Base-by-base conservation (phyloP, 2,888 invertebrate species). In the Yponomeuta evonymella region DNA sequence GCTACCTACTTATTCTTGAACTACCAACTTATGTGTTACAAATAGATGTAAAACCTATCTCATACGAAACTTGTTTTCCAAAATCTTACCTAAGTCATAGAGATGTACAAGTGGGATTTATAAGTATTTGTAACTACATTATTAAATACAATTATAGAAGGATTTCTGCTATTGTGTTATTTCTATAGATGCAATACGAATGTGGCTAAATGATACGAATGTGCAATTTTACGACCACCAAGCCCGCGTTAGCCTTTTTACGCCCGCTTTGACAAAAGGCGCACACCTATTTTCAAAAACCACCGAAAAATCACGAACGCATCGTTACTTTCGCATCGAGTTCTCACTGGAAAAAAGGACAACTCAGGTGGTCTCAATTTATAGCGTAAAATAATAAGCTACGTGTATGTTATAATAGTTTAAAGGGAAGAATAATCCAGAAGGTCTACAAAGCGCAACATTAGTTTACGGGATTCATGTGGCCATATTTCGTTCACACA, bases 381-480 rank as follows among this genome's bases (percentile, higher is more conserved):
- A 88, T 83, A 81, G 84, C 79, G 86, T 84, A 83, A 90, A 89
- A 90, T 90, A 88, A 88, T 88, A 87, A 85, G 83, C 86, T 87
- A 87, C 84, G 80, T 82, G 82, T 83, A 15, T 58, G 2, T 58
- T 58, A 58, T 58, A 58, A 58, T 58, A 58, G 51, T 58, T 43
- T 12, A 83, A 79, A 85, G 83, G n/a, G n/a, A 12, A 12, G 23
- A 6, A 48, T 12, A 30, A 51, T 48, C 65, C 48, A 66, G 65
- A 65, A 48, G 51, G 43, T 33, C 15, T 29, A 2, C 62, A 30
- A 51, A 33, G 67, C 30, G 33, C 5, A 5, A 33, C 33, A 5
- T 33, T 33, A 33, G 33, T 33, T 5, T 33, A 33, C 2, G 33
- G 33, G 5, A 33, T 2, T 33, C 5, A 1, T 33, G 33, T 33